These are phyloP conservation scores for Osmerus eperlanus DNA, from an alignment of 2,113 vertebrate genomes.

Conservation along the genomic window DNA sequence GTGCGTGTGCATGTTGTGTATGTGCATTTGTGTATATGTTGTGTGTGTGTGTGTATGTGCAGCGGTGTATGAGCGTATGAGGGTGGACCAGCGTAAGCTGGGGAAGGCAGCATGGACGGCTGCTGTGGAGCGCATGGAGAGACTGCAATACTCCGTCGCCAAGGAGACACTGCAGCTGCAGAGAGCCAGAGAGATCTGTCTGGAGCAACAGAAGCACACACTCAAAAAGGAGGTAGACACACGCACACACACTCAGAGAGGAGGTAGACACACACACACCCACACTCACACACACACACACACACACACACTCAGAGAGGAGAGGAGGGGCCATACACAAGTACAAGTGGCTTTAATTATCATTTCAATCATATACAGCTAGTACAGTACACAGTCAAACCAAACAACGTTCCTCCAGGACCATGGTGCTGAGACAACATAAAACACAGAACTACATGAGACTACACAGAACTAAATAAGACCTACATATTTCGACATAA, in stretches of 20 bases:
- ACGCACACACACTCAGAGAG: not conserved
- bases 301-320: not conserved
- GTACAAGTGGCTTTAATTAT: no score
- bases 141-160: slow-evolving; percentile 89
- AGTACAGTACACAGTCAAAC: no score
- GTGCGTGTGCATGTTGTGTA: not conserved
- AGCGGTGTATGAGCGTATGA: slow-evolving; percentile 94
- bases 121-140: slow-evolving; percentile 94
- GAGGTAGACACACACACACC: not conserved
- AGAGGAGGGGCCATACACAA: no score
- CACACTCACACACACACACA: not conserved
- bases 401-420: no score
- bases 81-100: slow-evolving; percentile 92
- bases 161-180: slow-evolving; percentile 97
- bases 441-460: no score
- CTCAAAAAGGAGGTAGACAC: slow-evolving; percentile 85
- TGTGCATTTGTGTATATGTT: not conserved
- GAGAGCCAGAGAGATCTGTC: slow-evolving; percentile 93
- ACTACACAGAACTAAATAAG: no score
- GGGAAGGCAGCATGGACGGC: slow-evolving; percentile 93
- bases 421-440: no score
- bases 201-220: slow-evolving; percentile 93
- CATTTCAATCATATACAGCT: no score
- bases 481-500: no score
- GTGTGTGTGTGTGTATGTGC: slow-evolving; percentile 24